Conservation (phyloP, 2,888 invertebrate genomes). For the Oscheius onirici region DNA sequence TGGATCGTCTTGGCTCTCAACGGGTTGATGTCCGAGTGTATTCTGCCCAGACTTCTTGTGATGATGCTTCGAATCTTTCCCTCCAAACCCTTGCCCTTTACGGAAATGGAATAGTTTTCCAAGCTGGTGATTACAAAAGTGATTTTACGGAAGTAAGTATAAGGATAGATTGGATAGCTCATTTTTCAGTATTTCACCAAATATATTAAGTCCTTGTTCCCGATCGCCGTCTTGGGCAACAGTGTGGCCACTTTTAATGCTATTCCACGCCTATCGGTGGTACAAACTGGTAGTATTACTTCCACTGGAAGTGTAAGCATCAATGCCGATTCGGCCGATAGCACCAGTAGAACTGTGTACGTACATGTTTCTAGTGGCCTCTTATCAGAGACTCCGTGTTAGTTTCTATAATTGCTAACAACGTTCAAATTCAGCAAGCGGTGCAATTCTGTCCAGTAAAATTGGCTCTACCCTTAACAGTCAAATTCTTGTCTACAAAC, state of each 20-base stretch:
- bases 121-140: background rate
- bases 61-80: background rate
- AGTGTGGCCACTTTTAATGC: background rate
- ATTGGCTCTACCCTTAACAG: no score
- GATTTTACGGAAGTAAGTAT: background rate
- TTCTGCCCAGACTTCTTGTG: background rate
- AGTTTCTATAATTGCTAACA: background rate
- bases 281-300: background rate
- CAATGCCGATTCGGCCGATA: background rate
- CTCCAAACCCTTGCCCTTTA: background rate
- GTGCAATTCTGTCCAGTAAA: background rate
- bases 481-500: no score
- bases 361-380: no score
- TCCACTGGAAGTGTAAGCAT: no score
- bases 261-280: conserved; percentile 11
- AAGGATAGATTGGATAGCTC: background rate
- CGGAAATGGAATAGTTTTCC: conserved; percentile 24
- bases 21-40: conserved; percentile 15
- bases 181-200: conserved; percentile 19
- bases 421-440: background rate
- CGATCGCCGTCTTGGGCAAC: background rate
- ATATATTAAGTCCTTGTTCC: background rate
- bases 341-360: no score
- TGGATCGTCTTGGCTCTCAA: background rate
- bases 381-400: no score